Base-by-base conservation (phyloP, 2,797 vertebrate genomes). In the Silurus aristotelis region DNA sequence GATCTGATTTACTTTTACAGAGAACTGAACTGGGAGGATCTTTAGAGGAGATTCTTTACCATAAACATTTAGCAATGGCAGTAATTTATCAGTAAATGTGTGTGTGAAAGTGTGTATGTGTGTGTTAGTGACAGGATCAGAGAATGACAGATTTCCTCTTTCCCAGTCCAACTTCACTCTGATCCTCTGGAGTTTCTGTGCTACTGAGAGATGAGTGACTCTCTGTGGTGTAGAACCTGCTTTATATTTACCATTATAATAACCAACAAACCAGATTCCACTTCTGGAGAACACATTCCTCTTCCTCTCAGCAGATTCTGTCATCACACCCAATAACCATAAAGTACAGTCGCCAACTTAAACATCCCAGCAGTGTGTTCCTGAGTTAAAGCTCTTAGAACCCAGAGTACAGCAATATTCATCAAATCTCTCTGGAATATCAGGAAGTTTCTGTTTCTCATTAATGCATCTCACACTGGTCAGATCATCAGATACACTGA, bases 331-430 rank as follows among this genome's bases (percentile, higher is more conserved):
- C 73, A 90, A 8, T 19, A 20, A 27, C 88, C 87, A 89, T 22
- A 22, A 6, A 13, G 15, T 80, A 56, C 73, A 87, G 31, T 86
- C 77, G 52, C 85, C 72, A 13, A 90, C 87, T 1, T 91, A 83
- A 48, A 90, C 87, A 38, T 89, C 89, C 89, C 89, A 88, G 73
- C 67, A 88, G 84, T 75, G 84, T 60, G 61, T 87, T 19, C 89
- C 87, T 1, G 86, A 86, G 68, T 78, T 76, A 67, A 90, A 89
- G 43, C 85, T 78, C 46, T 83, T 73, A 20, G 83, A 89, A 52
- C 87, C 87, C 86, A 90, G 70, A 25, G 89, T 81, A 20, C 55
- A 83, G 0, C 27, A 2, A 64, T 27, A 63, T 31, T 58, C 17
- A 79, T 80, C 52, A 56, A 89, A 87, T 61, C 84, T 78, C 78